These are phyloP conservation scores for Carposina sasakii DNA, from an alignment of 1,140 invertebrate species.

Conservation along the genomic window DNA sequence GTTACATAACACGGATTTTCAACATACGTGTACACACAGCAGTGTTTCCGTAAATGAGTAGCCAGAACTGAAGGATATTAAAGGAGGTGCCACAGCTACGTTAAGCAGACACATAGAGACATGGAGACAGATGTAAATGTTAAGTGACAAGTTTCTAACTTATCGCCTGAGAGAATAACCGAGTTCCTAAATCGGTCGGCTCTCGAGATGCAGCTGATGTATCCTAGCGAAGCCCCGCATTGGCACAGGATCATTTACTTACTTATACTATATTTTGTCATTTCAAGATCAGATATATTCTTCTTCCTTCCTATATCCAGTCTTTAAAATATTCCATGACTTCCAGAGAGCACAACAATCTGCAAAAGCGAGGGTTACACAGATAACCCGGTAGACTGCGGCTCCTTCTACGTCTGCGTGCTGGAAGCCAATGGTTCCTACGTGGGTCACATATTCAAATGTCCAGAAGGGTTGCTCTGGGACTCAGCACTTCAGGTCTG, in stretches of 20 bases:
- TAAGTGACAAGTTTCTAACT: no score
- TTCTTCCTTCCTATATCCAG: background rate
- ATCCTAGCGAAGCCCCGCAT: background rate
- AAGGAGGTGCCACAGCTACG: no score
- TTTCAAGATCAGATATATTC: background rate
- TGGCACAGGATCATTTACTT: background rate
- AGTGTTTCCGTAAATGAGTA: no score
- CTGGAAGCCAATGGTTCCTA: background rate
- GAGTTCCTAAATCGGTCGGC: background rate
- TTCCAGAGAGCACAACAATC: no score
- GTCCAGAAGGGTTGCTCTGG: background rate
- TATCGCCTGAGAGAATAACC: no score
- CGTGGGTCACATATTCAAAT: background rate
- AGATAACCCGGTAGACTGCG: background rate
- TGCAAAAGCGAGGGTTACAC: background rate
- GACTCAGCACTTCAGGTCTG: background rate
- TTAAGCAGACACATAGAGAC: no score
- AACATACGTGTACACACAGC: no score
- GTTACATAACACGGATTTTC: no score
- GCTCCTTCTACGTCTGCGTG: background rate
- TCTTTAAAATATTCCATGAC: background rate
- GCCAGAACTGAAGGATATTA: no score
- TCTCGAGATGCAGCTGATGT: background rate
- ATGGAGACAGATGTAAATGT: no score
- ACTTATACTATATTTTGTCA: background rate